Conservation (phyloP, 2,888 invertebrate species). For the Apotomis turbidana region DNA sequence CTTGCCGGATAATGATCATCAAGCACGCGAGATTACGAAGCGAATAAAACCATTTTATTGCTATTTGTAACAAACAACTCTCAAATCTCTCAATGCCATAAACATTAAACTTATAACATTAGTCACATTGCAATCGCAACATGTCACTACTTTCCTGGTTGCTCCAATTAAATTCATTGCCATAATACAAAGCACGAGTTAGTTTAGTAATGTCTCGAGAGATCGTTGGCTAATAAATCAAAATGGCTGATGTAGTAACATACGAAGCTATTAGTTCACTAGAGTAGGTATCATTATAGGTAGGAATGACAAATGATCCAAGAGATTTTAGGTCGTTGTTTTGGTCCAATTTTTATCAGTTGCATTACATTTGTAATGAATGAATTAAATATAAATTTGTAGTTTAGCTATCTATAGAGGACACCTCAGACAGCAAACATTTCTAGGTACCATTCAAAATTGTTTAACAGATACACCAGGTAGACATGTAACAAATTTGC, state of each 20-base stretch:
- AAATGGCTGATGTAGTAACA: conserved; percentile 55
- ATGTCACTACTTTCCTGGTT: conserved; percentile 44
- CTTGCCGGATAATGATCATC: conserved; percentile 38
- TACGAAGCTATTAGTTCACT: conserved; percentile 45
- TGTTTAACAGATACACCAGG: too few relatives aligned
- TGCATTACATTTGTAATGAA: not conserved
- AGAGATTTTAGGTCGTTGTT: conserved; percentile 20
- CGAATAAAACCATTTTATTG: conserved; percentile 31
- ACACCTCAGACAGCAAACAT: too few relatives aligned
- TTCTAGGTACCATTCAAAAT: too few relatives aligned
- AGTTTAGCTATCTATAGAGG: too few relatives aligned
- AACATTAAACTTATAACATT: conserved; percentile 38
- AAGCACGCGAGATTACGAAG: conserved; percentile 39
- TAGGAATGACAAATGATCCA: conserved; percentile 59
- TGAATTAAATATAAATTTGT: too few relatives aligned
- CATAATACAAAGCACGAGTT: conserved; percentile 45
- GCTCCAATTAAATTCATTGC: conserved; percentile 45
- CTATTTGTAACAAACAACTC: conserved; percentile 33
- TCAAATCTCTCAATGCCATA: conserved; percentile 44
- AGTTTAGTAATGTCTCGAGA: conserved; percentile 52
- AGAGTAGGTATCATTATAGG: conserved; percentile 47
- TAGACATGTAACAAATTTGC: too few relatives aligned
- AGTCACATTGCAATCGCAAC: conserved; percentile 40
- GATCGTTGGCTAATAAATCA: conserved; percentile 60
- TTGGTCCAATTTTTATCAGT: not conserved